Conservation (phyloP, 2,113 vertebrate genomes). For the Ceratotherium simum region DNA sequence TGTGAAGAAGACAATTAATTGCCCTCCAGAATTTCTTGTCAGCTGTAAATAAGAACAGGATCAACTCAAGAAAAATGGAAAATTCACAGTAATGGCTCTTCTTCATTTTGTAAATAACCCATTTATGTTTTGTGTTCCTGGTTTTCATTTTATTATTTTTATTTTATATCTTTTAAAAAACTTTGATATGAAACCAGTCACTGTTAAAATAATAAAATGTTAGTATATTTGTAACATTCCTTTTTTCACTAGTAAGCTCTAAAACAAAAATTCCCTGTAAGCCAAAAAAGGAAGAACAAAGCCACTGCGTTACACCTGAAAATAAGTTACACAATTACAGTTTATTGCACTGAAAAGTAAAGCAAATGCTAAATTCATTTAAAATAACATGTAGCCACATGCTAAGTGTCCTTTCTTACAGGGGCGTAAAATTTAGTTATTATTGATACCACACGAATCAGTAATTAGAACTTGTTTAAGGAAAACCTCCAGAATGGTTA, state of each 20-base stretch:
- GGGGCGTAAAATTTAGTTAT: slow-evolving; percentile 9
- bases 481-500: slow-evolving; percentile 35
- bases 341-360: slow-evolving; percentile 52
- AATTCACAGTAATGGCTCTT: background rate
- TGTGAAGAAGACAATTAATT: slow-evolving; percentile 14
- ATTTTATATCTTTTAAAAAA: background rate
- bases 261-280: background rate
- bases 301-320: background rate
- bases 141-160: background rate
- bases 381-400: slow-evolving; percentile 42
- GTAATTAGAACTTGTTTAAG: slow-evolving; percentile 54
- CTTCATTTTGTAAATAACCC: slow-evolving; percentile 3
- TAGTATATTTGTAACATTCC: background rate
- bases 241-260: background rate
- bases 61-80: slow-evolving; percentile 39
- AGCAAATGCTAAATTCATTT: slow-evolving; percentile 53
- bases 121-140: background rate
- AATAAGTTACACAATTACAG: slow-evolving; percentile 49
- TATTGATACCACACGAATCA: slow-evolving; percentile 14
- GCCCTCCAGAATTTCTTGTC: background rate
- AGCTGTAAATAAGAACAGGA: background rate
- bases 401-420: slow-evolving; percentile 16
- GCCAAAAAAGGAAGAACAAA: background rate
- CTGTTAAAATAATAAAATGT: background rate
- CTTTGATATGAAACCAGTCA: background rate